Evolutionary conservation across 2,797 vertebrate genomes (phyloP), one percentile per base, ranked within the genome.

Genomic region (Naso thynnoides): DNA sequence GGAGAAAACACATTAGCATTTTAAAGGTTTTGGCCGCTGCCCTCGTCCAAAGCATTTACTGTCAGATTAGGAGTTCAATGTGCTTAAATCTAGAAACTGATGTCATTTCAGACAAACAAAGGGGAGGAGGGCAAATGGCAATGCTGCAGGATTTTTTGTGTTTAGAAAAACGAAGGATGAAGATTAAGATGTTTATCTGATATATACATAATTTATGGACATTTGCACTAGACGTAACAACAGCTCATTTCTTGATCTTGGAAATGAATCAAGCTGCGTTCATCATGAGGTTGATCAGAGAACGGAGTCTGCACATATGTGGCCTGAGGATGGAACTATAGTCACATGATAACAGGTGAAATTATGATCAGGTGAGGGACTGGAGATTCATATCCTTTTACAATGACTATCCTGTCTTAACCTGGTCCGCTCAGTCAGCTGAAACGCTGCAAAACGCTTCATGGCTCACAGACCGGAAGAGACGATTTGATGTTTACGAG

Each of bases 1-100:
- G 23, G 6, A 31, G 18, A 6, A 23, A n/a, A 24, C 1, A 63
- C 5, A 78, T 85, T 74, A 70, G 29, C 70, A 70, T 79, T 74
- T 79, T 42, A 72, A 71, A 78, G 18, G 49, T n/a, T 49, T 23
- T n/a, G 11, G 21, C 27, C 21, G 56, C 61, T 70, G 42, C 23
- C 24, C 26, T 53, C 11, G 10, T 45, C 68, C 50, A 42, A 38
- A 19, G 3, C 41, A 56, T 23, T 63, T 21, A 53, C 50, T 8
- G 5, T 24, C 14, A 67, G 56, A 23, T 76, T 29, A 73, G 59
- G 55, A 70, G 70, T 73, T 52, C 38, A 42, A 29, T 41, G 38
- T 14, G 36, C 29, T 61, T 55, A 2, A 70, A 49, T 69, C 8
- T 14, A 19, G 18, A 53, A 3, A 19, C 21, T 19, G 19, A 24